A percentile compares a stretch with the other conserved stretches of the same genome.
Evolutionary conservation across 2,797 vertebrate species (phyloP).

Genomic region (Hybognathus amarus): DNA sequence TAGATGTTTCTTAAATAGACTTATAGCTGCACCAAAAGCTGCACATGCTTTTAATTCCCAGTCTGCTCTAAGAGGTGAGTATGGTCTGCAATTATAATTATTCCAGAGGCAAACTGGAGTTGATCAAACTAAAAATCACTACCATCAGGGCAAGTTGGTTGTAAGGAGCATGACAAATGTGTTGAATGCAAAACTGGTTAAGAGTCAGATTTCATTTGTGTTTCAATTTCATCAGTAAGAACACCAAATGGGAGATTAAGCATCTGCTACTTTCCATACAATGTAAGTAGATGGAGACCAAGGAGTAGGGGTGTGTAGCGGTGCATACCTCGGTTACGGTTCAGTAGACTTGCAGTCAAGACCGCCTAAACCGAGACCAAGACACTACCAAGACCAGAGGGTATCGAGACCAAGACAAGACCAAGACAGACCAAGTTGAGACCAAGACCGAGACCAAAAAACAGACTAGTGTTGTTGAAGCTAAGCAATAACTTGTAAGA

Average conservation of each 20-base stretch:
- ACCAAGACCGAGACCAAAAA: too few relatives aligned
- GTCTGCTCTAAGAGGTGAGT: constrained; percentile 61
- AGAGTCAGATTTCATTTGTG: neutral
- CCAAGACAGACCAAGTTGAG: too few relatives aligned
- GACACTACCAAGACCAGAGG: too few relatives aligned
- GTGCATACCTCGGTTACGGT: neutral
- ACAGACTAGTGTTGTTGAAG: too few relatives aligned
- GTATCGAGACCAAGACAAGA: too few relatives aligned
- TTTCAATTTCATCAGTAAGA: neutral
- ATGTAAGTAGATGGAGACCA: neutral
- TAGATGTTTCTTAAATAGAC: constrained; percentile 55
- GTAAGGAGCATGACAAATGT: constrained; percentile 22
- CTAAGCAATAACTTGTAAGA: too few relatives aligned
- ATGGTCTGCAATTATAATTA: constrained; percentile 66
- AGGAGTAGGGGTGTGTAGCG: neutral
- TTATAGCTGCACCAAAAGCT: constrained; percentile 61
- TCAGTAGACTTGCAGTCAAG: too few relatives aligned
- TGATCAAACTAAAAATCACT: constrained; percentile 57
- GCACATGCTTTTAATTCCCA: constrained; percentile 68
- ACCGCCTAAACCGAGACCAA: too few relatives aligned
- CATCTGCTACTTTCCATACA: neutral
- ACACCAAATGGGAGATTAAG: neutral
- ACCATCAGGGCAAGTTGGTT: constrained; percentile 46
- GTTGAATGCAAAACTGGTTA: neutral
- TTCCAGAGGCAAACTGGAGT: constrained; percentile 57